These are phyloP conservation scores for Drosophila chauvacae DNA, from an alignment of 1,140 invertebrate genomes.

Conservation along the genomic window DNA sequence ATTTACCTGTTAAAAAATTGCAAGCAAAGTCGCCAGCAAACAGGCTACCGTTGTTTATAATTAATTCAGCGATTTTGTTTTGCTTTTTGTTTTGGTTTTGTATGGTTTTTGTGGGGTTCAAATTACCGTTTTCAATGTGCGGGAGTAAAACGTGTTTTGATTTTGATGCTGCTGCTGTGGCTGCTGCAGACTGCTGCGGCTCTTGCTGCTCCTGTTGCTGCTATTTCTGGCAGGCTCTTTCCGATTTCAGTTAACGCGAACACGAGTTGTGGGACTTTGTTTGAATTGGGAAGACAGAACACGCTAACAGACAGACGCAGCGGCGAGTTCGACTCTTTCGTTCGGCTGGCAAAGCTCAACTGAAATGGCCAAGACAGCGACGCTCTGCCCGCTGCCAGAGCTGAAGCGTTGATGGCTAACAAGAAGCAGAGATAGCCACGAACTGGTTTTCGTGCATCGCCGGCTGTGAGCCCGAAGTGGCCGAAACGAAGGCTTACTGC, in stretches of 20 bases:
- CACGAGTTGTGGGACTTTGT: slow-evolving; percentile 41
- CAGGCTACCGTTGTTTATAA: slow-evolving; percentile 48
- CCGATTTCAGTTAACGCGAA: slow-evolving; percentile 38
- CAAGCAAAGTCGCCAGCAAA: slow-evolving; percentile 22
- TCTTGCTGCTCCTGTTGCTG: slow-evolving; percentile 7
- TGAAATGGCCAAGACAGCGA: slow-evolving; percentile 43
- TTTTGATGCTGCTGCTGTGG: slow-evolving; percentile 23
- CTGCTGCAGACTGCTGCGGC: slow-evolving; percentile 3
- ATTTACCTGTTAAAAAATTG: slow-evolving; percentile 14
- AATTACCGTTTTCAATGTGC: slow-evolving; percentile 55
- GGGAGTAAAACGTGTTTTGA: slow-evolving; percentile 51
- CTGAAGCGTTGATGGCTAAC: slow-evolving; percentile 33
- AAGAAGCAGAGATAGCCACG: slow-evolving; percentile 34
- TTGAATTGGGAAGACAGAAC: slow-evolving; percentile 34
- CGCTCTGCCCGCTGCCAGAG: slow-evolving; percentile 6
- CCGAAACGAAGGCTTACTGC: slow-evolving; percentile 19
- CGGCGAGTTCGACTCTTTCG: slow-evolving; percentile 59
- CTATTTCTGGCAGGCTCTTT: slow-evolving; percentile 34
- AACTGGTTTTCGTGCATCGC: slow-evolving; percentile 49
- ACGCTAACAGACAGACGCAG: slow-evolving; percentile 61
- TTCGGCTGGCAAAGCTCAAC: slow-evolving; percentile 75
- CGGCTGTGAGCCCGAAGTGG: slow-evolving; percentile 29
- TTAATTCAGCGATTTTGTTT: slow-evolving; percentile 35
- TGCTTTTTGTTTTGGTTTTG: slow-evolving; percentile 21
- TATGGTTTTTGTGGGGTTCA: slow-evolving; percentile 35